Evolutionary conservation across 2,888 invertebrate species (phyloP), one percentile per base, ranked within the genome.

Genomic region (Eledone cirrhosa): DNA sequence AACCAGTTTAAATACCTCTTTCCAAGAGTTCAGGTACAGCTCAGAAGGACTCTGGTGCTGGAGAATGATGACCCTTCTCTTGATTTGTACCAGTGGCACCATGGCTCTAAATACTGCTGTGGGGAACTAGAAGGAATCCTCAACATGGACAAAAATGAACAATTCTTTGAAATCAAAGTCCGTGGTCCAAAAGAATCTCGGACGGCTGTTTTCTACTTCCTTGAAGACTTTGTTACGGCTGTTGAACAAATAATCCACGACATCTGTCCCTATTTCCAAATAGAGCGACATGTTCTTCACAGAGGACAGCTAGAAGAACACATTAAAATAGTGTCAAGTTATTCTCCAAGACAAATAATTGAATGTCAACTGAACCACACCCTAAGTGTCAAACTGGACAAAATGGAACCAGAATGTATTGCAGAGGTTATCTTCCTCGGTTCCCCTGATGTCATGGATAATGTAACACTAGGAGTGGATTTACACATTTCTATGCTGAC

Each of bases 81-180:
- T 16, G 94, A 94, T 88, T 90, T 95, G 65, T 93, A 94, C 85
- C 95, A 95, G 88, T 94, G 94, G 94, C 93, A 93, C 89, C 92
- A 93, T 84, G 94, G 94, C 65, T 94, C 94, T 59, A 94, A 94
- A 89, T 91, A 94, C 84, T 94, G 94, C 87, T 93, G 93, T 76
- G 93, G 94, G 0, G 92, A 93, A 65, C 92, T 94, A 80, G 95
- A 95, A 88, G 93, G 94, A 78, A 91, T 95, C 78, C 91, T 95
- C 24, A 94, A 93, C 7, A 91, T 94, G 83, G 93, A 93, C 79
- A 82, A 86, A 65, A 83, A 86, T 65, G 87, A 89, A 76, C 88
- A 88, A 79, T 93, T 91, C 82, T 91, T 94, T 65, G 94, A 94
- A 89, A 91, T 94, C 69, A 93, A 93, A 91, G 93, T 94, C 29